Base-by-base conservation (phyloP, 2,888 invertebrate species). In the Labia minor region DNA sequence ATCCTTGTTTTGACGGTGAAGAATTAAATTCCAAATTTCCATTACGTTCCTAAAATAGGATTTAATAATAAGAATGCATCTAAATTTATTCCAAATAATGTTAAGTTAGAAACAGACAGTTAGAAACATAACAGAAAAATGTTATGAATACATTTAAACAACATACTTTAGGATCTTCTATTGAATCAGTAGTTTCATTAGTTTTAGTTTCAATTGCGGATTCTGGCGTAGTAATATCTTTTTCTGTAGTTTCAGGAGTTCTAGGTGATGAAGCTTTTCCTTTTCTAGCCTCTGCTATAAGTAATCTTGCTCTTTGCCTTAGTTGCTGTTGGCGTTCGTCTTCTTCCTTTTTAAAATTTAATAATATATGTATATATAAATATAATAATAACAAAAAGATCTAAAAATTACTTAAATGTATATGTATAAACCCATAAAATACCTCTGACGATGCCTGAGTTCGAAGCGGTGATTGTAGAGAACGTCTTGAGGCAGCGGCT, bases 291-390 rank as follows among this genome's bases (percentile, higher is more conserved):
- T 95, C 93, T 0, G 92, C 92, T 69, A 96, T 94, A 66, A 96
- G 81, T 74, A 88, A 86, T 72, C 94, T 85, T 68, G 96, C 96
- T 76, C 95, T 82, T 77, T 95, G 95, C 6, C 92, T 82, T 71
- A 96, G 78, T 75, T 90, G 87, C 68, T 86, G 86, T 75, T 95
- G 93, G 72, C 94, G 83, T 75, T 94, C 94, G 74, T 92, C 91
- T 77, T 94, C 90, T 67, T 85, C 84, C 82, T 85, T 79, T 26
- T 65, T 16, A 64, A 21, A 49, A 49, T 33, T 33, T 33, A 14
- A 49, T 49, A 49, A 49, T n/a, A 14, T 67, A 65, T 65, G 67
- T 67, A 2, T 14, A 49, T 21, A 63, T 63, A 77, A 76, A 73
- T 69, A 70, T 70, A 71, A 72, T 70, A 68, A 67, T 69, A 69